Base-by-base conservation (phyloP, 2,888 invertebrate genomes). In the Hirtodrosophila trivittata region DNA sequence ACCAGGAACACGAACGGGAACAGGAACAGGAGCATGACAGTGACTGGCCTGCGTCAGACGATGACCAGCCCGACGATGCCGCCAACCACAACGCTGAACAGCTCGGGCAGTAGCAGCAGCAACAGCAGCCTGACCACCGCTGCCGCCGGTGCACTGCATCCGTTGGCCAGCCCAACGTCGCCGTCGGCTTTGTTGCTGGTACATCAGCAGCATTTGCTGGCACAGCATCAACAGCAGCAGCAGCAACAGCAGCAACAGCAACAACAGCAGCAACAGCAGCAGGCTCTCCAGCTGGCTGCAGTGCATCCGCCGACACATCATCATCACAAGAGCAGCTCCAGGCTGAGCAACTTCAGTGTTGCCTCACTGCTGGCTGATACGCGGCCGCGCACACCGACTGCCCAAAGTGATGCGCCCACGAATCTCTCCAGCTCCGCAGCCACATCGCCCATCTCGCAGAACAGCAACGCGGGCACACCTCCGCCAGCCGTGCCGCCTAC, bases 301-400 rank as follows among this genome's bases (percentile, higher is more conserved):
- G 78, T 66, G 60, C 80, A 85, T 69, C 84, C 69, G 10, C 37
- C 75, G 39, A 87, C 87, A 18, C 88, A 87, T 67, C 89, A 90
- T 80, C 77, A 89, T 56, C 90, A 91, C 74, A 94, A 94, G 88
- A 88, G 89, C 55, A 92, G 93, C 66, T 93, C 94, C 68, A 92
- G 94, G 81, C 94, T 95, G 87, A 95, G 94, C 91, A 91, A 91
- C 80, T 97, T 97, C 92, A 96, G 97, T 91, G 97, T 97, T 75
- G 96, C 97, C 4, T 96, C 97, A 0, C 93, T 97, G 71, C 91
- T 97, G 75, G 94, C 96, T 10, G 97, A 97, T 86, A 95, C 97
- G 18, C 77, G 90, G 51, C 93, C 93, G 1, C 92, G 91, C 55
- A 92, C 92, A 9, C 90, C 90, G 16, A 76, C 49, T 21, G 71